Base-by-base conservation (phyloP, 2,113 vertebrate genomes). In the Arenaria interpres region DNA sequence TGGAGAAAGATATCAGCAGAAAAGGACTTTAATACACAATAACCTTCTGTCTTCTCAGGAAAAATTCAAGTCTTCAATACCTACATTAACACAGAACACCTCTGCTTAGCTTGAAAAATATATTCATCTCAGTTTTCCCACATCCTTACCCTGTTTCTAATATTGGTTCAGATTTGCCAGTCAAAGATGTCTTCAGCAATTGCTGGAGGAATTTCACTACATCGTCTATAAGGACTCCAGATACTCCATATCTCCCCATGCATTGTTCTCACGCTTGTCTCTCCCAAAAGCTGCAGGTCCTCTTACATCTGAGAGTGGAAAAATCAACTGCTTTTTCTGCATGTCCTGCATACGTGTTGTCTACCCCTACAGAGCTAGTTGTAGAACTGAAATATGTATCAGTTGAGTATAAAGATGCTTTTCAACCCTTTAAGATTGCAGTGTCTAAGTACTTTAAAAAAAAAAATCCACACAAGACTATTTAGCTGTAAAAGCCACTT, bases 271-370 rank as follows among this genome's bases (percentile, higher is more conserved):
- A 37, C 27, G 54, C 3, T 10, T 27, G 30, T 10, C 7, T 3
- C 8, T 51, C n/a, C 54, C 32, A 56, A 23, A 21, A 79, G 30
- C 10, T 10, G 46, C 35, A 37, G 11, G 25, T 33, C 15, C 20
- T 60, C 28, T 59, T 43, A 28, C 3, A n/a, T 25, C 21, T 2
- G 0, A 0, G 1, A n/a, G 20, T 10, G 35, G 32, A 86, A 82
- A 89, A 79, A 41, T 33, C 18, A 60, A 27, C 62, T 60, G 24
- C 6, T 41, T 83, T 60, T 37, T 71, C 57, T 83, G 7, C 16
- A 16, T 15, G 14, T 45, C 50, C 43, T 35, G n/a, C 39, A 2
- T 27, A 43, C 9, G 12, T 33, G 30, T 43, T 59, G 13, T 8
- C 50, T 35, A 4, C 5, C 28, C 72, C 32, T 54, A 22, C 12